phyloP scores from a whole-genome alignment of 2,888 invertebrate species.

The Caenorhabditis afra region DNA sequence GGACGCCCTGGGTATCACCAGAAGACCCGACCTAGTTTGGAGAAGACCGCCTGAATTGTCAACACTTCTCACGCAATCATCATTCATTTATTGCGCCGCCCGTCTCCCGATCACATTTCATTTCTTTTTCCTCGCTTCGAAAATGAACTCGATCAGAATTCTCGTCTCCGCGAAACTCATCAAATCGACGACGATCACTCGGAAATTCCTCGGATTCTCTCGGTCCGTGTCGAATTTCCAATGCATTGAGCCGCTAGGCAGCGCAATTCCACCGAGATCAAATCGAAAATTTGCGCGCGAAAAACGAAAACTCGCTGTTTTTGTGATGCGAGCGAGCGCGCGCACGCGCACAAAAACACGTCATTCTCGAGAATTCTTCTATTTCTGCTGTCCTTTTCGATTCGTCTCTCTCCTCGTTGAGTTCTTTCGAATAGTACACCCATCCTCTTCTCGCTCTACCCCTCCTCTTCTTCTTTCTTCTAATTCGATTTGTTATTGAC shows the following conservation, averaged over 20 bases:
- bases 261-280: no score
- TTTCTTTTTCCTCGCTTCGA: conserved; percentile 6
- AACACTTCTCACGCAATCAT: not conserved
- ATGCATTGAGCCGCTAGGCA: no score
- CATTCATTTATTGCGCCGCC: conserved; percentile 5
- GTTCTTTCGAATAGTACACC: not conserved
- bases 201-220: conserved; percentile 24
- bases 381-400: no score
- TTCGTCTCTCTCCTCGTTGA: conserved; percentile 2
- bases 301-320: not conserved
- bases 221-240: conserved; percentile 13
- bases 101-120: not conserved
- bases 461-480: not conserved
- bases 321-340: not conserved
- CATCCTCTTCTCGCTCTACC: no score
- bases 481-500: conserved; percentile 24
- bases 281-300: not conserved
- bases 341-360: no score
- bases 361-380: no score
- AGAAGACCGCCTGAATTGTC: not conserved
- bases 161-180: conserved; percentile 3
- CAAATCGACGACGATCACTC: not conserved
- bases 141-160: conserved; percentile 22
- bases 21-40: conserved; percentile 39
- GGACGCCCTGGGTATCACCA: conserved; percentile 29